These are phyloP conservation scores for Limnephilus rhombicus DNA, from an alignment of 2,888 invertebrate genomes.

Conservation along the genomic window DNA sequence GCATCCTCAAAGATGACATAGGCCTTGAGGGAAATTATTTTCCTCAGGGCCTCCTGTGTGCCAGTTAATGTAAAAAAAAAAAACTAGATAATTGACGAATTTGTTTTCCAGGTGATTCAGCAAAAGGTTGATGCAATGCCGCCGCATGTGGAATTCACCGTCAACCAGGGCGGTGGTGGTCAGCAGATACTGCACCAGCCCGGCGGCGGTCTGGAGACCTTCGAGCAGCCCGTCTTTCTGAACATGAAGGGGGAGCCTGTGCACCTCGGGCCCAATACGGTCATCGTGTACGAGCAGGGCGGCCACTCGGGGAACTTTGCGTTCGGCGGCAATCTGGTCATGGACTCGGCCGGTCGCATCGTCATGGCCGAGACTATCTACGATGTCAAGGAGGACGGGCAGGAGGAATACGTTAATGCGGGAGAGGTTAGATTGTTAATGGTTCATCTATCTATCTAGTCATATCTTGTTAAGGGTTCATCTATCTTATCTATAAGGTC, in stretches of 20 bases:
- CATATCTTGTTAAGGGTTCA: no score
- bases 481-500: no score
- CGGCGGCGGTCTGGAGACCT: constrained; percentile 70
- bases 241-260: constrained; percentile 76
- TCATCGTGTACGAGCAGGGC: constrained; percentile 76
- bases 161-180: constrained; percentile 74
- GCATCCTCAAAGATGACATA: no score
- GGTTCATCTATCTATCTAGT: no score
- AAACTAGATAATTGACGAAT: no score
- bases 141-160: constrained; percentile 75
- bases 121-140: constrained; percentile 67
- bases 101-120: constrained; percentile 2
- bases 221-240: constrained; percentile 77
- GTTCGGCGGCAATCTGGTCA: constrained; percentile 77
- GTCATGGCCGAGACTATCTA: constrained; percentile 78
- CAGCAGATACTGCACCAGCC: constrained; percentile 70
- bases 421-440: constrained; percentile 47
- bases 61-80: no score
- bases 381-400: constrained; percentile 76
- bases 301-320: constrained; percentile 76
- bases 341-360: constrained; percentile 76
- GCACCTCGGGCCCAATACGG: constrained; percentile 76
- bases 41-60: no score
- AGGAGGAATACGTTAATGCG: constrained; percentile 66
- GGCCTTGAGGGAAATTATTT: no score